Conservation (phyloP, 2,888 invertebrate species). For the Tenodera sinensis region DNA sequence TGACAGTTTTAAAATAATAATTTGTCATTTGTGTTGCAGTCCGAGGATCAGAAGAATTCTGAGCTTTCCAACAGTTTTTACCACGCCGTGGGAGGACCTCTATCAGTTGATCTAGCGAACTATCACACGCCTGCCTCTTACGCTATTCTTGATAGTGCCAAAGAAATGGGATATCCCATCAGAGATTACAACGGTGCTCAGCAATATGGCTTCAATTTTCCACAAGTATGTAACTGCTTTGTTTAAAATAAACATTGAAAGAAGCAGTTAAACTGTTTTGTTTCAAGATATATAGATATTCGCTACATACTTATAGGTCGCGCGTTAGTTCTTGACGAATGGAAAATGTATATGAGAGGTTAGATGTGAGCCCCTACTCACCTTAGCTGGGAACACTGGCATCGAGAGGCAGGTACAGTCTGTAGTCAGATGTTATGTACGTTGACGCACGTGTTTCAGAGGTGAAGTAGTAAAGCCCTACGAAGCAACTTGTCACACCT, state of each 20-base stretch:
- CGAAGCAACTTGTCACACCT: too few species aligned
- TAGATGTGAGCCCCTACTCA: too few species aligned
- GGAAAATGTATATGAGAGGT: too few species aligned
- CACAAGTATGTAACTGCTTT: constrained; percentile 38
- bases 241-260: background rate
- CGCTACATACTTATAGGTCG: too few species aligned
- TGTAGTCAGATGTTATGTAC: too few species aligned
- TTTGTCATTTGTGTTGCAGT: background rate
- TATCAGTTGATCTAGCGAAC: constrained; percentile 73
- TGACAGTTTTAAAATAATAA: background rate
- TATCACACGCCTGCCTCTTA: constrained; percentile 77
- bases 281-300: too few species aligned
- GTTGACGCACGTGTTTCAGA: too few species aligned
- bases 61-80: constrained; percentile 44
- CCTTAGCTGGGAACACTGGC: too few species aligned
- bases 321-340: too few species aligned
- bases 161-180: constrained; percentile 75
- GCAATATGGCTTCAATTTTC: constrained; percentile 82
- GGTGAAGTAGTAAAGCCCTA: too few species aligned
- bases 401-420: too few species aligned
- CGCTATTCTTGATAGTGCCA: constrained; percentile 76
- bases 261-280: too few species aligned
- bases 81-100: constrained; percentile 72
- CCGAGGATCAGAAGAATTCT: background rate
- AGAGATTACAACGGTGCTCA: constrained; percentile 78